Conservation (phyloP, 2,113 vertebrate genomes). For the Philantomba maxwellii region DNA sequence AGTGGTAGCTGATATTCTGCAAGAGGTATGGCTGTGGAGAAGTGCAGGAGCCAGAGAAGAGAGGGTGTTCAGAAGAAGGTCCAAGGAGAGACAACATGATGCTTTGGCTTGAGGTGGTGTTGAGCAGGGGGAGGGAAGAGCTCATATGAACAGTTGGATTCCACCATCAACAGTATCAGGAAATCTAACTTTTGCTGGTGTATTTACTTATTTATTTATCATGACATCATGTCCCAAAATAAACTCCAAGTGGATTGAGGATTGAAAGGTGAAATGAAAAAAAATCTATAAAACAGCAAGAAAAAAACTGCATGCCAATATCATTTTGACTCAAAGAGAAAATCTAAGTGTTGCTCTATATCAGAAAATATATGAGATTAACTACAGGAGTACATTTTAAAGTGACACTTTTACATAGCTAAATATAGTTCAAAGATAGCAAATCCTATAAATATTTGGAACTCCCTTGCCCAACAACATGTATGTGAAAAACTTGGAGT, state of each 20-base stretch:
- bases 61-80: background rate
- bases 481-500: background rate
- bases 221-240: background rate
- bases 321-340: background rate
- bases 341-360: background rate
- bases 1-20: background rate
- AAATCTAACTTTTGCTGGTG: background rate
- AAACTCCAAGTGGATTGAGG: background rate
- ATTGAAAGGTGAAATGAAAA: background rate
- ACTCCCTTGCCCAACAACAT: accelerated
- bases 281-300: background rate
- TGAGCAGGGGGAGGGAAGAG: background rate
- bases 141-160: background rate
- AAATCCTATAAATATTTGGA: background rate
- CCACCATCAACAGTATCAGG: accelerated
- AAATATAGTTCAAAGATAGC: background rate
- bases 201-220: background rate
- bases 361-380: background rate
- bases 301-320: background rate
- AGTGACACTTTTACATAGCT: background rate
- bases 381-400: background rate
- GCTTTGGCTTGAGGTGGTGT: too few relatives aligned
- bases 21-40: background rate
- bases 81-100: accelerated
- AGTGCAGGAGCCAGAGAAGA: accelerated